Evolutionary conservation across 2,113 vertebrate species (phyloP).

Genomic region (Crotalus horridus): DNA sequence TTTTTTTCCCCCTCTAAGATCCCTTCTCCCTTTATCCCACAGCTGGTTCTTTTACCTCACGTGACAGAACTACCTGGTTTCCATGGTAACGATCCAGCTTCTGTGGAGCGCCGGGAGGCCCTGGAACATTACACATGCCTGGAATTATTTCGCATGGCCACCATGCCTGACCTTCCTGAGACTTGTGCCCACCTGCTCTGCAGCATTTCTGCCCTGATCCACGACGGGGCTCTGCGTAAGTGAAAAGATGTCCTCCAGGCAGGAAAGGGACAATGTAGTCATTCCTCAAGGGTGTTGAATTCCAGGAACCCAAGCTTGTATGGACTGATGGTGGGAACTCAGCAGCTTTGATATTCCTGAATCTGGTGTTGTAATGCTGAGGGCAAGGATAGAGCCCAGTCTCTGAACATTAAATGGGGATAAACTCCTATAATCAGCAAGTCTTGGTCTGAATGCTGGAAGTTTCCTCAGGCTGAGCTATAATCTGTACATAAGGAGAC

Average conservation of each 20-base stretch:
- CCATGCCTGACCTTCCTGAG: conserved; percentile 69
- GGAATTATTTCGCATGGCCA: conserved; percentile 77
- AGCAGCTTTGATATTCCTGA: fast-evolving
- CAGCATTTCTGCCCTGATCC: conserved; percentile 79
- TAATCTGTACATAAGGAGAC: not conserved
- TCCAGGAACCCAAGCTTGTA: not conserved
- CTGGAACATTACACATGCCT: conserved; percentile 80
- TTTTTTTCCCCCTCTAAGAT: too few species aligned
- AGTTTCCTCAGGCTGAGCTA: not conserved
- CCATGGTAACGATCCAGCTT: conserved; percentile 53
- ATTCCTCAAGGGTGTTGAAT: not conserved
- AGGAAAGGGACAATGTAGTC: not conserved
- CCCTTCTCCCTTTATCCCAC: not conserved
- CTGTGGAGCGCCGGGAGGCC: conserved; percentile 65
- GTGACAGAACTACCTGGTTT: conserved; percentile 79
- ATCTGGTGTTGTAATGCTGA: not conserved
- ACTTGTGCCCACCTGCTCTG: conserved; percentile 79
- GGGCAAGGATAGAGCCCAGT: not conserved
- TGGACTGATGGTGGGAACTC: not conserved
- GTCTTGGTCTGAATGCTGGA: not conserved
- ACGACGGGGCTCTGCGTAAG: conserved; percentile 77
- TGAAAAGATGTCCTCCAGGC: not conserved
- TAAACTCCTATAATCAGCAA: not conserved
- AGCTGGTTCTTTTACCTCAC: conserved; percentile 79
- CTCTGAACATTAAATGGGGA: not conserved